A percentile compares a stretch with the other conserved stretches of the same genome.
phyloP scores from a whole-genome alignment of 2,797 vertebrate genomes.

The Adelosebastes latens region DNA sequence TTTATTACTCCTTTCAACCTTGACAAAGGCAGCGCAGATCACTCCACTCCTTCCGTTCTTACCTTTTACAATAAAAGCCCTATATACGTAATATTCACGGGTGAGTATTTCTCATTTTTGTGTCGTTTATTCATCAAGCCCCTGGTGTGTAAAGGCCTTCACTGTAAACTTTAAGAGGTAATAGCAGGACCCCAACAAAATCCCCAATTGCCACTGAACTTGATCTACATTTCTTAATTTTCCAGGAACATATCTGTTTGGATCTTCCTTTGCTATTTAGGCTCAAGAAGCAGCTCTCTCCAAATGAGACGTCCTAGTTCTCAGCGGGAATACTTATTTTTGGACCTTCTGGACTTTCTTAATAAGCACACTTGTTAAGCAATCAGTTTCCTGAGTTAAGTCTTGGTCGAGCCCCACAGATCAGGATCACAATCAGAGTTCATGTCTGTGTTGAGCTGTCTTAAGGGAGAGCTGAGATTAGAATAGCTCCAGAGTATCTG shows the following conservation, averaged over 20 bases:
- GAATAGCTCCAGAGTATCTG: constrained; percentile 18
- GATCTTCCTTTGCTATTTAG: not conserved
- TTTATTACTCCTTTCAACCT: too few species aligned
- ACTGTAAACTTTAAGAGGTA: not conserved
- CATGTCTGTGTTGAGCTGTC: constrained; percentile 29
- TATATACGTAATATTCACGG: too few species aligned
- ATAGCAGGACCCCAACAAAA: not conserved
- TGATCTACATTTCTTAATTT: not conserved
- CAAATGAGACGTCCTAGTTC: constrained; percentile 14
- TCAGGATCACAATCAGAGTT: constrained; percentile 34
- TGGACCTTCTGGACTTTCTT: constrained; percentile 22
- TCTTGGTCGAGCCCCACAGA: constrained; percentile 9
- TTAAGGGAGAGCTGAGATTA: constrained; percentile 16
- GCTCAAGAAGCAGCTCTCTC: constrained; percentile 6
- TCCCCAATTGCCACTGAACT: not conserved
- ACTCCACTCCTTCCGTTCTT: rapidly evolving
- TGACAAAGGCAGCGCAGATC: too few species aligned
- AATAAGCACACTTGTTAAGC: constrained; percentile 31
- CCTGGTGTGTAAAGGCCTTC: too few species aligned
- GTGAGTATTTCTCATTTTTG: too few species aligned
- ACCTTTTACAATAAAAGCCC: too few species aligned
- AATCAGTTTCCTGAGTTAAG: constrained; percentile 26
- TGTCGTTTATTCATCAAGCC: too few species aligned
- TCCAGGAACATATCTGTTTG: not conserved
- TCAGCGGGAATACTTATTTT: constrained; percentile 11